Base-by-base conservation (phyloP, 2,113 vertebrate species). In the Panurus biarmicus region DNA sequence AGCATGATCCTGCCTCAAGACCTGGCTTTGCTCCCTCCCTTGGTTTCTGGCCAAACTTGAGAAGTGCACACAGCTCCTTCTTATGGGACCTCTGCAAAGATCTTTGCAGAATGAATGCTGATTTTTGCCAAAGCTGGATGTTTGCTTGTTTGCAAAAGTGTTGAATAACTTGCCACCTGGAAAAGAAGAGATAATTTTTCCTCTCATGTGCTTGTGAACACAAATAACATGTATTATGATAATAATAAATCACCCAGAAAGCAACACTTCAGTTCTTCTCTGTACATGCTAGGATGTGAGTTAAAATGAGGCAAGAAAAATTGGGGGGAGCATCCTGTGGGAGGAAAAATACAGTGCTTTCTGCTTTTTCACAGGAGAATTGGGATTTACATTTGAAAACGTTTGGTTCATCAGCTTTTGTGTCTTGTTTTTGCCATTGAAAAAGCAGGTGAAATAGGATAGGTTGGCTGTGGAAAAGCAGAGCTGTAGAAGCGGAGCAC, bases 361-460 rank as follows among this genome's bases (percentile, higher is more conserved):
- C 61, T 77, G 44, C 45, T 72, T 83, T 91, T 94, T 93, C 91
- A 83, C 21, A 10, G 67, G 60, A 66, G 82, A 90, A 35, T 8
- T 4, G 15, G 72, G 53, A 95, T 93, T 94, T 88, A 85, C 91
- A 88, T 95, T 90, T 95, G 92, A 96, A 95, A 95, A 94, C 65
- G 7, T 77, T 74, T 4, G 0, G 75, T 93, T 94, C 67, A 80
- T 95, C 89, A 62, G 38, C 90, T 95, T 96, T 94, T 91, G 58
- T 95, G 85, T 87, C 75, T 89, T 89, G 51, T 44, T 94, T 95
- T 87, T 87, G 74, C 78, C 51, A 21, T 51, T 88, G 75, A 83
- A 73, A 91, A 94, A 89, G 74, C 75, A 85, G 65, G 93, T 94
- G 86, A 91, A 95, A 83, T 73, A 70, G 67, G 85, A 87, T 86